Evolutionary conservation across 2,113 vertebrate species (phyloP).

Genomic region (Isurus oxyrinchus): DNA sequence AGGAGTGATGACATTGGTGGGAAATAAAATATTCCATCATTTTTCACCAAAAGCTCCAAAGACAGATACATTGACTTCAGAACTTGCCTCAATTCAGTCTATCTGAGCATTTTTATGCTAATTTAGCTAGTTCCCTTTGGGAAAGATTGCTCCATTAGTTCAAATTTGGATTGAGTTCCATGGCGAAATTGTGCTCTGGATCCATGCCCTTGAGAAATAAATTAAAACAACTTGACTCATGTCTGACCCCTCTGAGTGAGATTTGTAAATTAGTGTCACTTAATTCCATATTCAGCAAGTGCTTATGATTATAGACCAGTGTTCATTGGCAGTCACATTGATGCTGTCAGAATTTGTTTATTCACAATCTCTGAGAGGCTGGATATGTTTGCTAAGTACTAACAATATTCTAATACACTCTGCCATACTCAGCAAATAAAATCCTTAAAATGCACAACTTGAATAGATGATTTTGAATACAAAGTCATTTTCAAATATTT

Average conservation of each 20-base stretch:
- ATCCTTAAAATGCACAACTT: neutral
- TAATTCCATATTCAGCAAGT: neutral
- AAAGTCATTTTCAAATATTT: neutral
- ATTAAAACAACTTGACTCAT: neutral
- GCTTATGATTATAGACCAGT: neutral
- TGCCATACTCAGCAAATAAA: neutral
- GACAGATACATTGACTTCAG: neutral
- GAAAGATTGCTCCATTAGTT: neutral
- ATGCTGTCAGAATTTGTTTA: neutral
- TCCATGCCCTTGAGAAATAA: neutral
- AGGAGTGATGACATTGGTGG: neutral
- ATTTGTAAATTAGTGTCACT: neutral
- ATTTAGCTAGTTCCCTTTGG: neutral
- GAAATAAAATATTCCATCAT: neutral
- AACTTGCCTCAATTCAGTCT: neutral
- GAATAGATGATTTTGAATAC: neutral
- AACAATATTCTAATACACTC: neutral
- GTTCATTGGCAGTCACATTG: neutral
- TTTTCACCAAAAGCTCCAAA: neutral
- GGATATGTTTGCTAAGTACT: neutral
- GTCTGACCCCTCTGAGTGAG: neutral
- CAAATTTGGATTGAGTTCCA: neutral
- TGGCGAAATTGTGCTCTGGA: neutral
- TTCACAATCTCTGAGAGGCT: neutral
- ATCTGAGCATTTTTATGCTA: neutral